Percentiles rank a stretch among this genome's conserved stretches.
Evolutionary conservation across 2,113 vertebrate species (phyloP).

Genomic region (Phyllopteryx taeniolatus): DNA sequence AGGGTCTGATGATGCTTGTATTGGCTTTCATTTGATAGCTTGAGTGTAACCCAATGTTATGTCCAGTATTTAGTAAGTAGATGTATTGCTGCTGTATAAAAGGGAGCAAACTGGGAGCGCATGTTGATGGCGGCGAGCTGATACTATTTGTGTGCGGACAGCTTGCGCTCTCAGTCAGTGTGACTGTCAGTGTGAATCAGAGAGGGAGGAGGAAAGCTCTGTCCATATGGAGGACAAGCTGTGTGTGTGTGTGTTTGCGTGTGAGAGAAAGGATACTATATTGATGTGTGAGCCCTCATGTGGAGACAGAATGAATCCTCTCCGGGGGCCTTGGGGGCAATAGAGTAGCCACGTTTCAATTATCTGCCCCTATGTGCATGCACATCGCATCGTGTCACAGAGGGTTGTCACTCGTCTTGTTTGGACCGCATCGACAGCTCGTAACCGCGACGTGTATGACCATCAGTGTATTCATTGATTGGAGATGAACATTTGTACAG

Average conservation of each 20-base stretch:
- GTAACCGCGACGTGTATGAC: conserved; percentile 13
- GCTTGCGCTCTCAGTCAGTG: conserved; percentile 34
- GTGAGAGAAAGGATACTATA: conserved; percentile 26
- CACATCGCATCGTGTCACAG: neutral
- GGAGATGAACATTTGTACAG: conserved; percentile 21
- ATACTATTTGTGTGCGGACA: conserved; percentile 58
- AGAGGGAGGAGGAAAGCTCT: conserved; percentile 44
- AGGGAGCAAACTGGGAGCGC: conserved; percentile 16
- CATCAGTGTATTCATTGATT: conserved; percentile 21
- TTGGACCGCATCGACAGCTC: conserved; percentile 6
- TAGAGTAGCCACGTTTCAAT: conserved; percentile 46
- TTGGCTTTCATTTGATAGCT: neutral
- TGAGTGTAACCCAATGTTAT: neutral
- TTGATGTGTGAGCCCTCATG: conserved; percentile 48
- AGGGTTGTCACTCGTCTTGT: conserved; percentile 2
- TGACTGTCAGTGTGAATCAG: conserved; percentile 54
- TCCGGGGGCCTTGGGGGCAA: conserved; percentile 25
- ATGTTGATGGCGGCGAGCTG: conserved; percentile 37
- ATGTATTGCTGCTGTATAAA: neutral
- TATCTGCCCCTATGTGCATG: conserved; percentile 20
- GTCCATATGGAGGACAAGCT: conserved; percentile 56
- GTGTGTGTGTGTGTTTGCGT: conserved; percentile 30
- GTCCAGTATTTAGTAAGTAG: neutral
- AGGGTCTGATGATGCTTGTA: too few species aligned
- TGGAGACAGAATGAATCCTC: conserved; percentile 53